Base-by-base conservation (phyloP, 1,140 invertebrate species). In the Trichonephila clavata region DNA sequence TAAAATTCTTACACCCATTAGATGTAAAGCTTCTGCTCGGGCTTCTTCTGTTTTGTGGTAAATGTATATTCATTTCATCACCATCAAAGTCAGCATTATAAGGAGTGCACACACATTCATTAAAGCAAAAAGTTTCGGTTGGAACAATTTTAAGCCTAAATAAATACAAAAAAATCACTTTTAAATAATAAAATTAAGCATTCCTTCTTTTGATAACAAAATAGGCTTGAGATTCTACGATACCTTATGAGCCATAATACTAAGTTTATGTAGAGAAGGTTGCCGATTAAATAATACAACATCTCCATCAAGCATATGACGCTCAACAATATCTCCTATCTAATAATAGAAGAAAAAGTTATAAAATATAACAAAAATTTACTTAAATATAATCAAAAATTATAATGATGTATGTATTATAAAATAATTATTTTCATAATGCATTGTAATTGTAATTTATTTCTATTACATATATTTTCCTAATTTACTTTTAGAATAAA, bases 81-180 rank as follows among this genome's bases (percentile, higher is more conserved):
- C 99, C 99, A 95, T 99, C 99, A 96, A 99, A 99, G 96, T 99
- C 99, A 14, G 99, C 99, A 96, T 99, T 99, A 95, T 99, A 99
- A 0, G 99, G 99, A 50, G 98, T 99, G 95, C 99, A 99, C 90
- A 98, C 99, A 95, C 99, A 99, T 96, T 99, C 99, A 95, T 99
- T 99, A 95, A 99, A 99, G 18, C 97, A 95, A 92, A 96, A 96
- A 80, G 96, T 97, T 63, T 96, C 92, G 94, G 96, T 95, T 18
- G 95, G 95, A 95, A 96, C 96, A 39, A 96, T 95, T 94, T 96
- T 96, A n/a, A 57, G 96, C 95, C 98, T 97, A 94, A 32, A 95
- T 95, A 89, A 50, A 20, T 83, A n/a, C n/a, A n/a, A n/a, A 5
- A 43, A 57, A 59, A 10, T n/a, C 32, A 81, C 16, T 43, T 16